Evolutionary conservation across 2,113 vertebrate species (phyloP).

Genomic region (Neogobius melanostomus): DNA sequence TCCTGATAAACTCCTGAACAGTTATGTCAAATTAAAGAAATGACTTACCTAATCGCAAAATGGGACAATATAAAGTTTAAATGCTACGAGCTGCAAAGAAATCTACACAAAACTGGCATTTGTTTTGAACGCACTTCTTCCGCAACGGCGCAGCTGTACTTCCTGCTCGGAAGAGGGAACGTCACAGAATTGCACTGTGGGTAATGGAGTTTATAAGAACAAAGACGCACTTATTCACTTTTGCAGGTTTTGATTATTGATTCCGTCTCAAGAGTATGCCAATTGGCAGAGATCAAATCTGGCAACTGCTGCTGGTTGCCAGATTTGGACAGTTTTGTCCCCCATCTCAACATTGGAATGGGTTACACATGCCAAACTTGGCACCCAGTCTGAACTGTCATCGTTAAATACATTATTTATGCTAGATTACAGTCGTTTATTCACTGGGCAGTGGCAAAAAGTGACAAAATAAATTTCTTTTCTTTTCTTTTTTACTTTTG

Average conservation of each 20-base stretch:
- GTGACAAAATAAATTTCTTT: no score
- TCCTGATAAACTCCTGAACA: accelerated
- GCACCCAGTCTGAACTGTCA: no score
- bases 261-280: no score
- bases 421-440: no score
- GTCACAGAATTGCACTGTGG: conserved; percentile 30
- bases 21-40: not conserved
- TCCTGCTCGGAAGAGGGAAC: conserved; percentile 55
- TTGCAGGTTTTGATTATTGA: not conserved
- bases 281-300: no score
- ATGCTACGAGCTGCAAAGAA: not conserved
- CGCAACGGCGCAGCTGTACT: not conserved
- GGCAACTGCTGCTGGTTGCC: no score
- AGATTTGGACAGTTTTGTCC: no score
- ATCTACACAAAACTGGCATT: conserved; percentile 24
- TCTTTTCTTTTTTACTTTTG: no score
- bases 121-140: conserved; percentile 61
- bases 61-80: not conserved
- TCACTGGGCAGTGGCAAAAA: no score
- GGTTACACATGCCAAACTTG: no score
- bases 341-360: no score
- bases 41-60: conserved; percentile 30
- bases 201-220: conserved; percentile 59
- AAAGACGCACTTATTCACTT: not conserved
- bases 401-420: no score